These are phyloP conservation scores for Ardeotis arabs DNA, from an alignment of 2,113 vertebrate genomes.

Conservation along the genomic window DNA sequence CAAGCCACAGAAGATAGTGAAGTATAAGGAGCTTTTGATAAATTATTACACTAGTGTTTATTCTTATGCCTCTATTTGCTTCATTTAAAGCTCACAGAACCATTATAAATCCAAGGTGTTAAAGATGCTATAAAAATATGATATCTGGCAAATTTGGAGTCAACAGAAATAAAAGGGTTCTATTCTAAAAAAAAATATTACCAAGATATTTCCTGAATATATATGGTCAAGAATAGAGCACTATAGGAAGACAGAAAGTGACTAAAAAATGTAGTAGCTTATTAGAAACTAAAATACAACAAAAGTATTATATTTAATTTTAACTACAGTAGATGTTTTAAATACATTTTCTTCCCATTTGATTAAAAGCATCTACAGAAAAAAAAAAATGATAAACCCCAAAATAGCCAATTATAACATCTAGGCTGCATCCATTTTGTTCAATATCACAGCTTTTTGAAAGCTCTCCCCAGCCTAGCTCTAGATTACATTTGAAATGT, in stretches of 20 bases:
- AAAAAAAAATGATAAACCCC: background rate
- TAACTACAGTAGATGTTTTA: background rate
- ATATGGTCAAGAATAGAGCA: background rate
- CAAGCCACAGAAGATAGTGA: background rate
- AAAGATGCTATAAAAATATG: background rate
- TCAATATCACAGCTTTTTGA: background rate
- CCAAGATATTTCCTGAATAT: background rate
- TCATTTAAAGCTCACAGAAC: background rate
- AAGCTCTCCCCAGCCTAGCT: background rate
- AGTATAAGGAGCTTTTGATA: background rate
- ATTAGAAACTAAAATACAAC: background rate
- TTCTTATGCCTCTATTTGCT: background rate
- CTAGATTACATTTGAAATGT: slow-evolving; percentile 69
- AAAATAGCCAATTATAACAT: background rate
- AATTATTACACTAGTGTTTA: background rate
- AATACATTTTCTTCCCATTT: background rate
- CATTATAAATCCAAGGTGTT: background rate
- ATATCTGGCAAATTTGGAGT: background rate
- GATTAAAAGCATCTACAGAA: background rate
- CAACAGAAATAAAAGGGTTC: background rate
- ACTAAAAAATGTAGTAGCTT: background rate
- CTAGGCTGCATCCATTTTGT: background rate
- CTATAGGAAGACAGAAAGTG: background rate
- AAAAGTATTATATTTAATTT: background rate
- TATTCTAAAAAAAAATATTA: background rate